Base-by-base conservation (phyloP, 2,888 invertebrate species). In the Tetramorium bicarinatum region DNA sequence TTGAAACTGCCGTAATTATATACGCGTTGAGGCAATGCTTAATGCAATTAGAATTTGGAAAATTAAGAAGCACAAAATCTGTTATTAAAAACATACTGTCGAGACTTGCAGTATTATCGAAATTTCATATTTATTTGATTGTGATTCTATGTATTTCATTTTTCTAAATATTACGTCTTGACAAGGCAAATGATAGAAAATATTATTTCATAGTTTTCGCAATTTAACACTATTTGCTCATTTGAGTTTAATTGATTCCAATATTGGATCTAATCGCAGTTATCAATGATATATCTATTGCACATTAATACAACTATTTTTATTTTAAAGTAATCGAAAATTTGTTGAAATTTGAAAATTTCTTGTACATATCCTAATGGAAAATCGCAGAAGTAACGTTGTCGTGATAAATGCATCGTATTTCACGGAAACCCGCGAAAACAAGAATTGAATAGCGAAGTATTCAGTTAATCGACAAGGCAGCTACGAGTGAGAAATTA, bases 401-500 rank as follows among this genome's bases (percentile, higher is more conserved):
- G 25, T 21, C 15, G 3, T 75, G 21, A 47, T 47, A 47, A 75
- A 62, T 47, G 47, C 15, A 34, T 1, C 29, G 52, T 15, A n/a
- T 29, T 69, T 71, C 15, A 11, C 18, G 41, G 52, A n/a, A 34
- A 47, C 4, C 44, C 72, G 18, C 21, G 44, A 79, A 79, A 77
- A 66, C 41, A 54, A 21, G 29, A 18, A 56, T 69, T 79, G 29
- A 69, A 71, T 47, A 29, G 66, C 41, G n/a, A 69, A 69, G 56
- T 79, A 47, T 69, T 44, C 56, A 38, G 67, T 54, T 79, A 56
- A 79, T 79, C 34, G 44, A 21, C 47, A 56, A 18, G 54, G 29
- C 69, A 69, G 56, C 13, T 52, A 1, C 59, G 47, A 64, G 18
- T 54, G 72, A 71, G 44, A 79, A 56, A 80, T 80, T 80, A 71